These are phyloP conservation scores for Patella caerulea DNA, from an alignment of 2,888 invertebrate species.

Conservation along the genomic window DNA sequence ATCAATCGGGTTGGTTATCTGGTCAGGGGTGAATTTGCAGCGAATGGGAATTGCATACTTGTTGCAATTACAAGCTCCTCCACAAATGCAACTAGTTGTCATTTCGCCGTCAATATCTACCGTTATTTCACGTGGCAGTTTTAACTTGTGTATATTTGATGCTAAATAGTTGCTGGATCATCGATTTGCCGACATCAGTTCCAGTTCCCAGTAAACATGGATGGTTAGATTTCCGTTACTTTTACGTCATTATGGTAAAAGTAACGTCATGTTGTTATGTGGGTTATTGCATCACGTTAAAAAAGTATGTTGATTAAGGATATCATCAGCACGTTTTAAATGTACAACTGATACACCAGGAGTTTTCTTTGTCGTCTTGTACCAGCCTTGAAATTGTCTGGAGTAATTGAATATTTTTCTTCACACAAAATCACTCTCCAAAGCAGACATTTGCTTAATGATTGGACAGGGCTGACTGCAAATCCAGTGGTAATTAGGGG, in stretches of 20 bases:
- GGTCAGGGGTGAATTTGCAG: not conserved
- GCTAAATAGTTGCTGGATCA: constrained; percentile 12
- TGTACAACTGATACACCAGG: not conserved
- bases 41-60: not conserved
- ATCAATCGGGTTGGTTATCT: not conserved
- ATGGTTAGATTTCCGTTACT: no score
- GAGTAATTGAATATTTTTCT: constrained; percentile 12
- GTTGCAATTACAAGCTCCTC: not conserved
- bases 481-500: no score
- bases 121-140: constrained; percentile 12
- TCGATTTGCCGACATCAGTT: not conserved
- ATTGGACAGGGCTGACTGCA: no score
- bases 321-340: not conserved
- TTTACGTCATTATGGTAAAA: no score
- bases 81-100: not conserved
- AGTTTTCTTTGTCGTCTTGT: constrained; percentile 2
- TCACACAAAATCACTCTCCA: constrained; percentile 8
- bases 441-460: no score
- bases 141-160: not conserved
- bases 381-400: constrained; percentile 11
- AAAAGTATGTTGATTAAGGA: not conserved
- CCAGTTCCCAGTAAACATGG: not conserved
- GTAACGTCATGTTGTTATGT: no score
- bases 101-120: constrained; percentile 13
- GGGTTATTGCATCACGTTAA: not conserved